A percentile compares a stretch with the other conserved stretches of the same genome.
These are phyloP conservation scores for Hyposmocoma kahamanoa DNA, from an alignment of 1,140 invertebrate species.

Conservation along the genomic window DNA sequence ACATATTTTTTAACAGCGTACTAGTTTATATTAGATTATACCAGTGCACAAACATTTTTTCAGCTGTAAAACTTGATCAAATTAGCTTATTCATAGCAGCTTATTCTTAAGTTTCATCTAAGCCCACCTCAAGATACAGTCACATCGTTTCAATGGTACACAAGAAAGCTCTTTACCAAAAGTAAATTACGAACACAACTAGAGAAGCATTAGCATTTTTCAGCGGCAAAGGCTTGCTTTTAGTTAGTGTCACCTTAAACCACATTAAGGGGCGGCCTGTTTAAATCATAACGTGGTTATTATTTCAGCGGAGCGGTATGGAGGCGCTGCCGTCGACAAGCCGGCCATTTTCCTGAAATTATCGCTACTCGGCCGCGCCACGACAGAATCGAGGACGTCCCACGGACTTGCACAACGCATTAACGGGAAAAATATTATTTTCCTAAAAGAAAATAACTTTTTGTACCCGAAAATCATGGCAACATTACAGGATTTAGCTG, in stretches of 20 bases:
- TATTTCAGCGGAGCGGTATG: constrained; percentile 51
- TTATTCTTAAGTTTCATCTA: no score
- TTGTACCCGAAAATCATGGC: constrained; percentile 21
- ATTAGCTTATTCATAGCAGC: no score
- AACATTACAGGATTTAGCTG: constrained; percentile 11
- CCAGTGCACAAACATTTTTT: no score
- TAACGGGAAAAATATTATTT: constrained; percentile 49
- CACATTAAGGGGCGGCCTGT: constrained; percentile 51
- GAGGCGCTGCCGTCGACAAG: constrained; percentile 57
- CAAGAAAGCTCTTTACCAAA: no score
- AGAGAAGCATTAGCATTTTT: constrained; percentile 35
- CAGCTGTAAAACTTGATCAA: no score
- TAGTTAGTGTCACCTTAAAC: constrained; percentile 45
- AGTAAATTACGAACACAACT: constrained; percentile 27
- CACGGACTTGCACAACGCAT: constrained; percentile 41
- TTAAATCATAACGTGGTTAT: constrained; percentile 66
- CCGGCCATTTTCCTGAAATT: constrained; percentile 60
- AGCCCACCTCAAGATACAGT: no score
- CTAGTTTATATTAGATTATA: no score
- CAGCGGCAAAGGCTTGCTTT: constrained; percentile 34
- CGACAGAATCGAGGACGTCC: constrained; percentile 51
- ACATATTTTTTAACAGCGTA: no score
- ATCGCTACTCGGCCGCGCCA: constrained; percentile 55
- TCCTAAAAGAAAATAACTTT: constrained; percentile 28
- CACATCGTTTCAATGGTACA: neutral